These are phyloP conservation scores for Prunella fulvescens DNA, from an alignment of 2,113 vertebrate species.

Conservation along the genomic window DNA sequence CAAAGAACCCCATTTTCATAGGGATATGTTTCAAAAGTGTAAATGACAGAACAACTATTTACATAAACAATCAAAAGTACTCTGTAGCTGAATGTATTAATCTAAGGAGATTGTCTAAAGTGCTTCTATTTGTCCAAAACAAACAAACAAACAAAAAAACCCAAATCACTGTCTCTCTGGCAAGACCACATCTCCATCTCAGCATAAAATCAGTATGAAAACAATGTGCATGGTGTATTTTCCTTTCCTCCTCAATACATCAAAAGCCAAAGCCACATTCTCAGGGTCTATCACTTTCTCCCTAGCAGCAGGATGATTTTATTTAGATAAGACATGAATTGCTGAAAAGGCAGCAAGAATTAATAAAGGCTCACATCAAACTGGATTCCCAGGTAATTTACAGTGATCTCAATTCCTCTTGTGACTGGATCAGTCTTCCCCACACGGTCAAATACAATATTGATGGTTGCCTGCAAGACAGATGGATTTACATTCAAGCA, in stretches of 20 bases:
- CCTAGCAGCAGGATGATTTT: neutral
- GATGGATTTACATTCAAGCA: neutral
- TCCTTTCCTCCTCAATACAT: neutral
- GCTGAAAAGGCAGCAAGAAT: neutral
- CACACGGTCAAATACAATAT: slow-evolving; percentile 97
- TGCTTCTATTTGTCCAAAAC: neutral
- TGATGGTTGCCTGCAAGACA: slow-evolving; percentile 90
- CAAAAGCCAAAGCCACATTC: neutral
- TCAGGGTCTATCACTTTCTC: neutral
- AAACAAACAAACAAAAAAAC: neutral
- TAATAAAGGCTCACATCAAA: slow-evolving; percentile 87
- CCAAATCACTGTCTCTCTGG: neutral
- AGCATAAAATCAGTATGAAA: neutral
- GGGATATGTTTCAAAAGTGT: too few relatives aligned
- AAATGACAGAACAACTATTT: neutral
- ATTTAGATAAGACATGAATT: neutral
- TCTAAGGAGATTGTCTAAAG: neutral
- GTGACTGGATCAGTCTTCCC: slow-evolving; percentile 98
- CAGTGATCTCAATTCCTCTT: slow-evolving; percentile 98
- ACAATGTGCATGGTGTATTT: neutral
- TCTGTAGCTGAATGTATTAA: neutral
- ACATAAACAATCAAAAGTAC: neutral
- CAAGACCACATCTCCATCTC: neutral
- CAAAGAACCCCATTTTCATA: neutral
- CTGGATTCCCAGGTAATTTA: slow-evolving; percentile 97